Evolutionary conservation across 2,113 vertebrate species (phyloP).

Genomic region (Mixornis gularis): DNA sequence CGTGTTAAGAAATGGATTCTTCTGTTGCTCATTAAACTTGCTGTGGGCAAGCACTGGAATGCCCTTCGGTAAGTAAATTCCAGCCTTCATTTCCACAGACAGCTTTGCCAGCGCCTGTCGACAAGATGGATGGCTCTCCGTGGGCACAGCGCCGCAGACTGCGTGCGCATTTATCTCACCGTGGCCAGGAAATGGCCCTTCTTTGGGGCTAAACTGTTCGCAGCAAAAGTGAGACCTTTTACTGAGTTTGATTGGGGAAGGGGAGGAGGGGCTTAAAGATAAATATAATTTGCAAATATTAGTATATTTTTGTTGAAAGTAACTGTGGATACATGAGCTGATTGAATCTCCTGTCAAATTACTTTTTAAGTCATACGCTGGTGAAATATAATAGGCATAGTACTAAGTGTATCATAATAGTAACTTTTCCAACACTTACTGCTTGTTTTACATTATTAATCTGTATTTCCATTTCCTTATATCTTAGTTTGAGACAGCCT

Average conservation of each 20-base stretch:
- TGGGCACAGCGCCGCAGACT: conserved; percentile 84
- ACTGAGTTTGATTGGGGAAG: neutral
- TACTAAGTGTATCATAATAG: neutral
- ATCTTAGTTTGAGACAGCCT: neutral
- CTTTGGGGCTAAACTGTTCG: conserved; percentile 91
- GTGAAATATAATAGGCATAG: neutral
- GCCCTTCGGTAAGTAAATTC: conserved; percentile 6
- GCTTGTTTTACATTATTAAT: neutral
- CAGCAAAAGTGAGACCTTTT: conserved; percentile 81
- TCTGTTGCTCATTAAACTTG: neutral
- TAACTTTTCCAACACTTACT: neutral
- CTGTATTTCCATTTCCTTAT: neutral
- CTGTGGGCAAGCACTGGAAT: conserved; percentile 2
- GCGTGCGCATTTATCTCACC: conserved; percentile 91
- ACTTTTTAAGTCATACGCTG: neutral
- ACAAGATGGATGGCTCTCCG: conserved; percentile 91
- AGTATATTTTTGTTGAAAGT: neutral
- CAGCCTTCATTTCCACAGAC: conserved; percentile 69
- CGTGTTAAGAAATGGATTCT: neutral
- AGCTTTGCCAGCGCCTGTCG: conserved; percentile 86
- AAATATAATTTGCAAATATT: neutral
- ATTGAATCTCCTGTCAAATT: neutral
- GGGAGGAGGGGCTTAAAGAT: neutral
- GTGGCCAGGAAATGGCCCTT: conserved; percentile 94
- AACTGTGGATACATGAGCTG: neutral